A percentile compares a stretch with the other conserved stretches of the same genome.
Conservation (phyloP, 2,113 vertebrate genomes). For the Catharus fuscescens region DNA sequence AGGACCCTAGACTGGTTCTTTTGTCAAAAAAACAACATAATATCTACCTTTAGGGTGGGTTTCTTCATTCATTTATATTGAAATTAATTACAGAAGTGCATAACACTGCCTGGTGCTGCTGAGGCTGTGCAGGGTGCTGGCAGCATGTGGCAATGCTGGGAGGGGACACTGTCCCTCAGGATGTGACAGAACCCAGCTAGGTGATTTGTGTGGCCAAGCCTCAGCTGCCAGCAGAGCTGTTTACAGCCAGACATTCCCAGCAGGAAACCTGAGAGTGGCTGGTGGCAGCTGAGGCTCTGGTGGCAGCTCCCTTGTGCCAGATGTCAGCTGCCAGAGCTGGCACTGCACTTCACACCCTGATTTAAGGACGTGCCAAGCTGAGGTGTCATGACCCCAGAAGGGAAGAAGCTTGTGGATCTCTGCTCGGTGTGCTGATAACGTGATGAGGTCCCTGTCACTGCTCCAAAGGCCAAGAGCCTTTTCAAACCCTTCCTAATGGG, state of each 20-base stretch:
- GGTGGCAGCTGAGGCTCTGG: background rate
- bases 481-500: background rate
- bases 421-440: background rate
- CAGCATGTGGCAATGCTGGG: accelerated
- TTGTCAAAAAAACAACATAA: accelerated
- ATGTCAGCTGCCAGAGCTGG: background rate
- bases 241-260: background rate
- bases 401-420: background rate
- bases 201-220: background rate
- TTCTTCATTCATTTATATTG: background rate
- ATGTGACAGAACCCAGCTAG: background rate
- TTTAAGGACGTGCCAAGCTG: background rate
- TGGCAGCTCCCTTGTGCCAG: background rate
- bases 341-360: background rate
- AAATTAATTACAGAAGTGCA: background rate
- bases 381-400: background rate
- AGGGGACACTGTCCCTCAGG: background rate
- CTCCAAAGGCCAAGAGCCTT: background rate
- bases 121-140: background rate
- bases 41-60: background rate
- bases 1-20: background rate
- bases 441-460: background rate
- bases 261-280: background rate
- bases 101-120: accelerated
- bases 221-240: background rate